A percentile compares a stretch with the other conserved stretches of the same genome.
Evolutionary conservation across 2,888 invertebrate species (phyloP).

Genomic region (Hofmannophila pseudospretella): DNA sequence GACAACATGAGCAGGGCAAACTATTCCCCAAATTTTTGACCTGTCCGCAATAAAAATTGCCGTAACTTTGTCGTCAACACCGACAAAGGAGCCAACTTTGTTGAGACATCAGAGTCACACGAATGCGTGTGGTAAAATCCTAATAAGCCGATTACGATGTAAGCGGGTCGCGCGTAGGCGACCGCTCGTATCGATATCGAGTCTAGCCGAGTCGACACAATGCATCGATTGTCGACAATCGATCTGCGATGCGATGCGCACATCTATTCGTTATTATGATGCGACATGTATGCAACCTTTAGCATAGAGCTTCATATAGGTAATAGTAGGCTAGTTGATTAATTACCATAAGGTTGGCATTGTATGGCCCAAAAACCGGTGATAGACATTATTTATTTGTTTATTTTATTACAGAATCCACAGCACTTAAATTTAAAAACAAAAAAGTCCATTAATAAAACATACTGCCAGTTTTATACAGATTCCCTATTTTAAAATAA

Average conservation of each 20-base stretch:
- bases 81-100: constrained; percentile 16
- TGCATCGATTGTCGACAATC: constrained; percentile 59
- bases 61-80: background rate
- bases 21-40: background rate
- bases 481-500: too few relatives aligned
- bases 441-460: too few relatives aligned
- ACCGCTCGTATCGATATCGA: constrained; percentile 44
- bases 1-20: too few relatives aligned
- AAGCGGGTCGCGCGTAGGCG: constrained; percentile 60
- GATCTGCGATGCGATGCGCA: constrained; percentile 41
- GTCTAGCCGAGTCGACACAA: constrained; percentile 40
- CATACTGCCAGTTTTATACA: too few relatives aligned
- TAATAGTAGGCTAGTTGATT: too few relatives aligned
- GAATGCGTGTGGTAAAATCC: constrained; percentile 61
- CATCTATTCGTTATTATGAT: constrained; percentile 13
- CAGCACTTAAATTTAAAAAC: too few relatives aligned
- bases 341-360: too few relatives aligned
- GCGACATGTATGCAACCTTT: constrained; percentile 12
- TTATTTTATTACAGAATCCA: too few relatives aligned
- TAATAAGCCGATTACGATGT: constrained; percentile 71
- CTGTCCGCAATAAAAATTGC: constrained; percentile 1
- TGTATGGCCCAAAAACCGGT: too few relatives aligned
- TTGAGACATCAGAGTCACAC: constrained; percentile 38
- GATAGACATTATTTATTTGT: too few relatives aligned
- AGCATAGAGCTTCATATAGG: constrained; percentile 17